Percentiles rank a stretch among this genome's conserved stretches.
phyloP scores from a whole-genome alignment of 2,113 vertebrate species.

The Microtus pennsylvanicus region DNA sequence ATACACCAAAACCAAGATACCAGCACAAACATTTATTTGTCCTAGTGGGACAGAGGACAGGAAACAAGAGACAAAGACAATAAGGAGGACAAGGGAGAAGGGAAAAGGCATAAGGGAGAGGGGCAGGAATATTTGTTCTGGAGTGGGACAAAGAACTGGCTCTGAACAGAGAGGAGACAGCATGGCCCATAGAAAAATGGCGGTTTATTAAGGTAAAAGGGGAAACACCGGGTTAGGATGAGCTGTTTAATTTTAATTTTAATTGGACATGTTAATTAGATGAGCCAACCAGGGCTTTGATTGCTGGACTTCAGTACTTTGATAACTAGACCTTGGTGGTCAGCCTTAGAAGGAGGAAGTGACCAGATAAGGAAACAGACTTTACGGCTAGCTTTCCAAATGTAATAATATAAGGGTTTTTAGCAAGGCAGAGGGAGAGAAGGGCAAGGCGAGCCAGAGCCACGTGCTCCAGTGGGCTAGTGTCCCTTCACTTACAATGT shows the following conservation, averaged over 20 bases:
- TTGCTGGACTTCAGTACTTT: not conserved
- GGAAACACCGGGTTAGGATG: not conserved
- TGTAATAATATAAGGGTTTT: not conserved
- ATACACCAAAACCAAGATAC: not conserved
- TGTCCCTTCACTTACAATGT: not conserved
- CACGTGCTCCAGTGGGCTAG: not conserved
- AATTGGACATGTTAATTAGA: not conserved
- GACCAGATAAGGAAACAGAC: not conserved
- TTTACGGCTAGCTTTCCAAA: not conserved
- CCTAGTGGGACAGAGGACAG: not conserved
- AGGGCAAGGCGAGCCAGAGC: not conserved
- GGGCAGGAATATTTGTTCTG: not conserved
- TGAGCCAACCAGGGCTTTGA: not conserved
- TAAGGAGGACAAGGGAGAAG: not conserved
- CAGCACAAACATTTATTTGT: not conserved
- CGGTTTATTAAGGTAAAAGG: not conserved
- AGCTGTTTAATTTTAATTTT: not conserved
- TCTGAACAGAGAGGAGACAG: not conserved
- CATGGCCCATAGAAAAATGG: not conserved
- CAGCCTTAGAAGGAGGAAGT: not conserved
- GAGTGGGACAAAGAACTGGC: not conserved
- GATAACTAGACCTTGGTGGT: not conserved
- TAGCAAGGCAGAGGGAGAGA: not conserved
- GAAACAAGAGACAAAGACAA: not conserved
- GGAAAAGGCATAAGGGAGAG: not conserved